phyloP scores from a whole-genome alignment of 1,140 invertebrate species.

The Akabosia matsudoensis region DNA sequence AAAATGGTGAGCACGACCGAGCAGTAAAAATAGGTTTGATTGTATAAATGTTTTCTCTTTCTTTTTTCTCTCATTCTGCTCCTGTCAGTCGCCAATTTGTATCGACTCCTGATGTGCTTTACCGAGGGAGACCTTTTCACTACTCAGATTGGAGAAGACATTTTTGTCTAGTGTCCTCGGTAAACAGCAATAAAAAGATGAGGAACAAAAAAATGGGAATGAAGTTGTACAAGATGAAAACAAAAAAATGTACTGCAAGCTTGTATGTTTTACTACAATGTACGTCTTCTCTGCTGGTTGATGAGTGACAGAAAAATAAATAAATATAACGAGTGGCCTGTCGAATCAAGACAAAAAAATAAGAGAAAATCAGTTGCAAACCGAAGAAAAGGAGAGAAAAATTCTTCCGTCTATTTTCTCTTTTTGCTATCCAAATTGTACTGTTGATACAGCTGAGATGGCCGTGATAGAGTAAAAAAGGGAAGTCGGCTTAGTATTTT shows the following conservation, averaged over 20 bases:
- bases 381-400: too few species aligned
- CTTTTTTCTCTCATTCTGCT: background rate
- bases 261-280: too few species aligned
- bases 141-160: background rate
- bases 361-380: background rate
- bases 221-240: background rate
- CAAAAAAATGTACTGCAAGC: too few species aligned
- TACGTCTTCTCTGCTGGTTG: too few species aligned
- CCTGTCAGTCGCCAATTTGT: background rate
- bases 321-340: background rate
- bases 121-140: too few species aligned
- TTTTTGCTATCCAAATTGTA: background rate
- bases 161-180: too few species aligned
- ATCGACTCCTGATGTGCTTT: background rate
- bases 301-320: too few species aligned
- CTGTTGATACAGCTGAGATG: slow-evolving; percentile 15
- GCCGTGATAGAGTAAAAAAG: too few species aligned
- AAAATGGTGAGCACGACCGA: background rate
- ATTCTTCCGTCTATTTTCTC: too few species aligned
- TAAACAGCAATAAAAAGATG: background rate
- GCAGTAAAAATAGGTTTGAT: slow-evolving; percentile 8
- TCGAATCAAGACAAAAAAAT: background rate
- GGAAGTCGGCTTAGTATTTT: too few species aligned
- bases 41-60: background rate
- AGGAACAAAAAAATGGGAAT: background rate